Conservation (phyloP, 2,888 invertebrate genomes). For the Meloe dianella region DNA sequence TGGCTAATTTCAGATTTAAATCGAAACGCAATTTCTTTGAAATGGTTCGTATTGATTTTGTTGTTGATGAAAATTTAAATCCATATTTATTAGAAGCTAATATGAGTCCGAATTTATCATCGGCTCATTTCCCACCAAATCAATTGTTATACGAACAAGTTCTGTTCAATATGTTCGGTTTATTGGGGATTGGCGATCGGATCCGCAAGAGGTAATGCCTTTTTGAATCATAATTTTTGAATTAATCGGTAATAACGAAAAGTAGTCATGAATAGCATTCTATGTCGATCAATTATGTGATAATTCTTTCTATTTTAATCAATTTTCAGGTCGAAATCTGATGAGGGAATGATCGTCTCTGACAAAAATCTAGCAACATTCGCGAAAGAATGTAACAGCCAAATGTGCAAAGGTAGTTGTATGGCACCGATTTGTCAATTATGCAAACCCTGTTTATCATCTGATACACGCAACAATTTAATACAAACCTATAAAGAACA, state of each 20-base stretch:
- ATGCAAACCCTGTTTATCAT: slow-evolving; percentile 78
- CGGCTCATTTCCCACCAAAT: slow-evolving; percentile 91
- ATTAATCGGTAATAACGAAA: too few species aligned
- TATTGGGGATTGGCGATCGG: slow-evolving; percentile 75
- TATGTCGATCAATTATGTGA: too few species aligned
- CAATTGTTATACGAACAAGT: slow-evolving; percentile 90
- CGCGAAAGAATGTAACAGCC: slow-evolving; percentile 69
- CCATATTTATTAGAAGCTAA: slow-evolving; percentile 94
- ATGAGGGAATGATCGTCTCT: slow-evolving; percentile 62
- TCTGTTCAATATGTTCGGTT: slow-evolving; percentile 78
- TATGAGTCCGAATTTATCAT: slow-evolving; percentile 97
- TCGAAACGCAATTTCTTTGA: slow-evolving; percentile 84
- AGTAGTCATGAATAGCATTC: too few species aligned
- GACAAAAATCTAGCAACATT: slow-evolving; percentile 81
- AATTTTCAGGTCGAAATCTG: slow-evolving; percentile 42
- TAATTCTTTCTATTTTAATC: too few species aligned
- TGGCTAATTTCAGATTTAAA: slow-evolving; percentile 51
- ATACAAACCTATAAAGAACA: slow-evolving; percentile 80
- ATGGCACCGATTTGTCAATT: slow-evolving; percentile 72
- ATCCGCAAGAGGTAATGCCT: slow-evolving; percentile 58
- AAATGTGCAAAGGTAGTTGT: slow-evolving; percentile 68
- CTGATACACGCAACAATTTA: slow-evolving; percentile 65
- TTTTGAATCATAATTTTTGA: neutral
- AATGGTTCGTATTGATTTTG: slow-evolving; percentile 92
- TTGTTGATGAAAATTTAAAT: slow-evolving; percentile 84